Conservation (phyloP, 2,797 vertebrate species). For the Xyrichtys novacula region DNA sequence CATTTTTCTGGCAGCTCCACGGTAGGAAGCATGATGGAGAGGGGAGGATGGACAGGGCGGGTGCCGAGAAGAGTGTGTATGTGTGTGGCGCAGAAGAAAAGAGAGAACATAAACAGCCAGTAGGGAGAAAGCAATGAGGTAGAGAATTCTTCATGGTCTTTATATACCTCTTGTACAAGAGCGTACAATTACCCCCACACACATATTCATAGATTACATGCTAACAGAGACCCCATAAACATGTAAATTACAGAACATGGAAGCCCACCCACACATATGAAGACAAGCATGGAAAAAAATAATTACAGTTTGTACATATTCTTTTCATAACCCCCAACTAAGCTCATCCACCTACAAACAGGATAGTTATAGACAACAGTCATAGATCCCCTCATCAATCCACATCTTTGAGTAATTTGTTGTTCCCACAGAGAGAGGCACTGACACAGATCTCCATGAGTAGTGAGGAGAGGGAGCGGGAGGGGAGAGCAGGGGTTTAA, state of each 20-base stretch:
- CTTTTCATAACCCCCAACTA: conserved; percentile 2
- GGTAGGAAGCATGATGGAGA: conserved; percentile 69
- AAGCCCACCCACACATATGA: conserved; percentile 6
- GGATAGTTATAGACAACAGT: conserved; percentile 6
- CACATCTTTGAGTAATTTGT: conserved; percentile 21
- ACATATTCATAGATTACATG: conserved; percentile 8
- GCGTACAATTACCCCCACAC: conserved; percentile 15
- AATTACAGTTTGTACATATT: conserved; percentile 24
- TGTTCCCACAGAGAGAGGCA: neutral
- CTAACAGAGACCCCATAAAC: conserved; percentile 12
- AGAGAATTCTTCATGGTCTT: conserved; percentile 25
- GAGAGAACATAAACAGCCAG: conserved; percentile 58
- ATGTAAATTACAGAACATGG: conserved; percentile 35
- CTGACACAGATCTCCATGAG: neutral
- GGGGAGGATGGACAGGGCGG: conserved; percentile 55
- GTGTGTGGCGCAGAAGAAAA: conserved; percentile 21
- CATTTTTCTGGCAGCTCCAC: conserved; percentile 65
- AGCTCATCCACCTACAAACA: neutral
- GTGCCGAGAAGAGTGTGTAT: conserved; percentile 23
- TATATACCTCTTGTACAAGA: conserved; percentile 15
- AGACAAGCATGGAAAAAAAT: conserved; percentile 7
- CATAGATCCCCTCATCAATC: conserved; percentile 17
- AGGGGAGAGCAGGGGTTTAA: neutral
- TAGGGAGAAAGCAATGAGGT: conserved; percentile 41
- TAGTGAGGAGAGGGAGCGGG: neutral